Conservation (phyloP, 2,797 vertebrate species). For the Molossus alvarezi region DNA sequence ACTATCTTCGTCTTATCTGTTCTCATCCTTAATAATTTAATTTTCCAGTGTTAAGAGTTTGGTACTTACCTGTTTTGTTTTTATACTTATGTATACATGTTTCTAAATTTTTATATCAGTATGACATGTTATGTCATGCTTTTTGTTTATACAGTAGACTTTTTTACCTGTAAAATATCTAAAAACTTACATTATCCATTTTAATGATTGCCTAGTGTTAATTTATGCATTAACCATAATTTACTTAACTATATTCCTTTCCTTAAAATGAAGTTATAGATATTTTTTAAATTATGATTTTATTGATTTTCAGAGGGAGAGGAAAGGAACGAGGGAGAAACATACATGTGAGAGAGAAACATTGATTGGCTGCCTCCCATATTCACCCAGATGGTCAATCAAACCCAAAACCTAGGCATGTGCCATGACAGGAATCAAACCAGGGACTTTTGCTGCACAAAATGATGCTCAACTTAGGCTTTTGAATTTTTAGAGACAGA, state of each 20-base stretch:
- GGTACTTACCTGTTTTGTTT: not conserved
- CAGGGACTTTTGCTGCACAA: no score
- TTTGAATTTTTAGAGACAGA: no score
- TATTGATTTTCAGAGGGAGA: no score
- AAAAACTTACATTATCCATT: not conserved
- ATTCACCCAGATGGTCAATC: no score
- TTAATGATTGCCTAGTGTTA: not conserved
- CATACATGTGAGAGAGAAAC: no score
- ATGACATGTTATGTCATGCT: not conserved
- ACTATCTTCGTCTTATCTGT: not conserved
- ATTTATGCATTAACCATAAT: constrained; percentile 41
- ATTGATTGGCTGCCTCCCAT: no score
- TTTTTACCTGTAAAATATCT: not conserved
- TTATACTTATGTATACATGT: not conserved
- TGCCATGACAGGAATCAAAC: no score
- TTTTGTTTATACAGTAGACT: not conserved
- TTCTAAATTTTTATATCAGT: not conserved
- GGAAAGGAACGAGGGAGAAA: no score
- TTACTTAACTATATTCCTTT: not conserved
- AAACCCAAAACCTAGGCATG: no score
- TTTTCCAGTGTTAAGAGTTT: constrained; percentile 42
- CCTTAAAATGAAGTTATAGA: no score
- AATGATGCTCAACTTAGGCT: no score
- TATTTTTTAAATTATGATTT: no score
- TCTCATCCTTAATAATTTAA: not conserved